Percentiles rank a stretch among this genome's conserved stretches.
Evolutionary conservation across 92 coral and sea anemone genomes (phyloP).

Genomic region (Porites divaricata): DNA sequence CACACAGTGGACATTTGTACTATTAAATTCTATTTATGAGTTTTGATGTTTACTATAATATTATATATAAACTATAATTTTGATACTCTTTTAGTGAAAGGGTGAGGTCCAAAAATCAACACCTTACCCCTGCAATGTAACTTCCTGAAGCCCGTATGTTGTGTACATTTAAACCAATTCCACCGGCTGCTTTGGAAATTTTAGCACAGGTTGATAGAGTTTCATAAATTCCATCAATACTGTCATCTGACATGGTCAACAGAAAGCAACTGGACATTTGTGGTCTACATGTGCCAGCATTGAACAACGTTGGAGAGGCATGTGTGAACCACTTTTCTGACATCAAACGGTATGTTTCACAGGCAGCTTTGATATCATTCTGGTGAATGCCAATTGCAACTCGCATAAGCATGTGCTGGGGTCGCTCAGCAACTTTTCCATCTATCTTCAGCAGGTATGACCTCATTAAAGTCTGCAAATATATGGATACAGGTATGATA

Average conservation of each 20-base stretch:
- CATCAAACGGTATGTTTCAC: conserved; percentile 89
- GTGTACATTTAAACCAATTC: conserved; percentile 92
- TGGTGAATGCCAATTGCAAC: conserved; percentile 95
- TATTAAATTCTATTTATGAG: too few relatives aligned
- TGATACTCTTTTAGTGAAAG: not conserved
- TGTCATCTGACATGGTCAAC: conserved; percentile 87
- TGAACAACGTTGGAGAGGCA: conserved; percentile 96
- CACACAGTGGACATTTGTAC: too few relatives aligned
- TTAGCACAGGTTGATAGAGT: conserved; percentile 94
- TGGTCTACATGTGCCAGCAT: conserved; percentile 92
- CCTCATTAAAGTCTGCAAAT: conserved; percentile 87
- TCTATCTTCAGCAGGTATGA: conserved; percentile 88
- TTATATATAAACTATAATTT: too few relatives aligned
- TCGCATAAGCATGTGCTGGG: conserved; percentile 98
- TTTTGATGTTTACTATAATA: too few relatives aligned
- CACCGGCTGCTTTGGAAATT: conserved; percentile 96
- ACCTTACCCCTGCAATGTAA: conserved; percentile 97
- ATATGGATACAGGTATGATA: not conserved
- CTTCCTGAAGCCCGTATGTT: conserved; percentile 94
- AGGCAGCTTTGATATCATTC: conserved; percentile 87
- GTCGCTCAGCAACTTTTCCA: conserved; percentile 95
- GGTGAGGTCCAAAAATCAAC: not conserved
- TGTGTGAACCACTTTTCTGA: conserved; percentile 97
- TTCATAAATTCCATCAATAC: conserved; percentile 97
- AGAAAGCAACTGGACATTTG: conserved; percentile 96